Base-by-base conservation (phyloP, 2,113 vertebrate species). In the Sisor rabdophorus region DNA sequence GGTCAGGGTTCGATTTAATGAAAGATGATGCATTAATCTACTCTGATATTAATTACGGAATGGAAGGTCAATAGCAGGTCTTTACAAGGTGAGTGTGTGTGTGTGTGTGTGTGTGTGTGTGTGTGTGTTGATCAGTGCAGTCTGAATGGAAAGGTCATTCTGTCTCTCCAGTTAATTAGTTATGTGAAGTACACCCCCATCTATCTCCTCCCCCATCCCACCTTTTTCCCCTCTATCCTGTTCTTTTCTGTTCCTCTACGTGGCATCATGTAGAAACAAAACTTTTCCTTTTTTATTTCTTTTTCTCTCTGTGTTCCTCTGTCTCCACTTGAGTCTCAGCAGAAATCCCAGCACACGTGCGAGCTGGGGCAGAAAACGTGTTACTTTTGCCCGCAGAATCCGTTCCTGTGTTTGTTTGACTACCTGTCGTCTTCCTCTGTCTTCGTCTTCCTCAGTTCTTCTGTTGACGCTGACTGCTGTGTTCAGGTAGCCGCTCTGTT, bases 151-250 rank as follows among this genome's bases (percentile, higher is more conserved):
- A 81, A 81, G 80, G 80, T 69, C 76, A 78, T 71, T 70, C 50
- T 78, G 71, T 75, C 80, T 81, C 58, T 64, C n/a, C 48, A 40
- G 47, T 78, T 78, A 81, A 75, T 81, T 81, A 78, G 52, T 71
- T 78, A 75, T 52, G 60, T 56, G 58, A 64, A 55, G 16, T 60
- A 76, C 52, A 54, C 55, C 50, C 15, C 24, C 47, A 28, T 80
- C 24, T 73, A 19, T 47, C 55, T 47, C 48, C 26, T 61, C 56
- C 9, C n/a, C 5, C 5, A 32, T 72, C 48, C 71, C 13, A 55
- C 10, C 16, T 63, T 52, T 71, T 10, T 44, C n/a, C n/a, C n/a
- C n/a, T n/a, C n/a, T n/a, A n/a, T n/a, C n/a, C n/a, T n/a, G n/a
- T n/a, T n/a, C 4, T 52, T 36, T 28, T n/a, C n/a, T n/a, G 44